Evolutionary conservation across 2,888 invertebrate species (phyloP).

Genomic region (Xylophagus ater): DNA sequence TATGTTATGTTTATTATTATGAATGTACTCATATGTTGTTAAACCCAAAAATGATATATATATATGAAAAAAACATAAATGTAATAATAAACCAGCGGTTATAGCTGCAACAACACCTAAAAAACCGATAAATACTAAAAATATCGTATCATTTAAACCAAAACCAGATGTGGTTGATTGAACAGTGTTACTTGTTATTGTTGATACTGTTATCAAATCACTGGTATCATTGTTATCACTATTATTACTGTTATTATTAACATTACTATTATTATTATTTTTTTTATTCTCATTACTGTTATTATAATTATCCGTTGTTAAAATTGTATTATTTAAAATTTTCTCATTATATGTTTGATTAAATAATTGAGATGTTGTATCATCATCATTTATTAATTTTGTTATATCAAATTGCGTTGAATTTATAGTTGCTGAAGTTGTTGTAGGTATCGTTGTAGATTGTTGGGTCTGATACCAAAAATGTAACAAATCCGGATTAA

Average conservation of each 20-base stretch:
- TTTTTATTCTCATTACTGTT: slow-evolving; percentile 12
- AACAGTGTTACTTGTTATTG: background rate
- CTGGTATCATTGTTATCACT: slow-evolving; percentile 15
- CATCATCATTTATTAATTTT: background rate
- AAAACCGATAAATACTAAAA: slow-evolving; percentile 48
- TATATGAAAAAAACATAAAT: slow-evolving; percentile 78
- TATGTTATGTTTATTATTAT: slow-evolving; percentile 40
- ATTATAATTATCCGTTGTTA: slow-evolving; percentile 4
- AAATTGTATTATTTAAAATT: background rate
- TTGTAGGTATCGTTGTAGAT: slow-evolving; percentile 10
- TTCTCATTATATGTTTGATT: slow-evolving; percentile 13
- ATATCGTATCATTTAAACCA: slow-evolving; percentile 45
- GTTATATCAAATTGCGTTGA: background rate
- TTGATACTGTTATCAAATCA: slow-evolving; percentile 17
- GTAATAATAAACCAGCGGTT: slow-evolving; percentile 64
- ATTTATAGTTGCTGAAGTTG: slow-evolving; percentile 18
- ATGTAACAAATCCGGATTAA: slow-evolving; percentile 45
- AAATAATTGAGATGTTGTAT: slow-evolving; percentile 12
- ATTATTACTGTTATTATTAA: background rate
- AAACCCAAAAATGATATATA: slow-evolving; percentile 75
- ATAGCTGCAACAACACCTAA: slow-evolving; percentile 62
- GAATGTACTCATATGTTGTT: slow-evolving; percentile 83
- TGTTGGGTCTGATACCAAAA: slow-evolving; percentile 31
- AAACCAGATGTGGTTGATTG: slow-evolving; percentile 25
- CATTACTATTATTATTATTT: background rate